These are phyloP conservation scores for Azorinus chamasolen DNA, from an alignment of 2,888 invertebrate species.

Conservation along the genomic window DNA sequence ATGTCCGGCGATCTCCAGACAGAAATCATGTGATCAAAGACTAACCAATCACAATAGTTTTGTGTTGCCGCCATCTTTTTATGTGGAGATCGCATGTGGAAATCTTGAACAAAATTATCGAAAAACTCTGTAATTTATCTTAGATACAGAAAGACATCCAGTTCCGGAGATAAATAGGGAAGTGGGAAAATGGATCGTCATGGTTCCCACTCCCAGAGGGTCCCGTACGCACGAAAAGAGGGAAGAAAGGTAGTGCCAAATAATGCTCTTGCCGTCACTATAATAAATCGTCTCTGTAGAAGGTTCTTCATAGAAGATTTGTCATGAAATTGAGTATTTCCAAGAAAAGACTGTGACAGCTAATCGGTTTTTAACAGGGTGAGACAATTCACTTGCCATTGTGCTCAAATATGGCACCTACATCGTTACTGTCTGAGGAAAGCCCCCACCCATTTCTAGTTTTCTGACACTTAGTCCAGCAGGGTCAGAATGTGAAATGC, in stretches of 20 bases:
- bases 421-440: no score
- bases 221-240: slow-evolving; percentile 51
- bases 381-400: no score
- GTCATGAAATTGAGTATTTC: no score
- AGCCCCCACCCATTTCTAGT: no score
- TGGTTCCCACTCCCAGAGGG: slow-evolving; percentile 57
- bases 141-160: slow-evolving; percentile 23
- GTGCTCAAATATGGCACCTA: no score
- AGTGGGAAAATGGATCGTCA: slow-evolving; percentile 58
- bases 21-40: slow-evolving; percentile 66
- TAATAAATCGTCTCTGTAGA: no score
- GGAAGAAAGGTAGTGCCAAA: slow-evolving; percentile 40
- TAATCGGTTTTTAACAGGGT: no score
- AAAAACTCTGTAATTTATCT: background rate
- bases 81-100: slow-evolving; percentile 60
- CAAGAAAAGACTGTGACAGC: no score
- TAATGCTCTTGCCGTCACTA: no score
- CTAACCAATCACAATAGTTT: slow-evolving; percentile 66
- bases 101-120: background rate
- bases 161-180: slow-evolving; percentile 18
- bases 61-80: slow-evolving; percentile 78
- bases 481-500: no score
- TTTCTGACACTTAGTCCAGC: no score
- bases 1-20: slow-evolving; percentile 22
- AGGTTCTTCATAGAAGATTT: no score